Percentiles rank a stretch among this genome's conserved stretches.
These are phyloP conservation scores for Zaprionus ghesquierei DNA, from an alignment of 1,140 invertebrate genomes.

Conservation along the genomic window DNA sequence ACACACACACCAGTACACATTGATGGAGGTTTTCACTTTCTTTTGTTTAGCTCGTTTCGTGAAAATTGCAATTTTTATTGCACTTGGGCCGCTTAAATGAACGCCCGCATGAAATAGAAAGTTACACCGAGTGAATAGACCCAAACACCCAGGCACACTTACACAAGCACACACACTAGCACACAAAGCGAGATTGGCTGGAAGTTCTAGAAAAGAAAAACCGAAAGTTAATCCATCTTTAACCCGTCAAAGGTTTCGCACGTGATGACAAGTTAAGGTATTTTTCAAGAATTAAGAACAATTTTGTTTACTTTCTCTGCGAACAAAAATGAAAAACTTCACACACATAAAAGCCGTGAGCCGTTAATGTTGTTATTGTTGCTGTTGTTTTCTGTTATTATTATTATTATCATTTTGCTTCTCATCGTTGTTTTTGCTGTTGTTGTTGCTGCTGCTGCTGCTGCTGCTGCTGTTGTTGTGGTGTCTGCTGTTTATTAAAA, in stretches of 20 bases:
- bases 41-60: slow-evolving; percentile 53
- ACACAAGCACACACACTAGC: background rate
- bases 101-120: slow-evolving; percentile 75
- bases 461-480: slow-evolving; percentile 24
- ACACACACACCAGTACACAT: slow-evolving; percentile 8
- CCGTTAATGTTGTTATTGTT: slow-evolving; percentile 21
- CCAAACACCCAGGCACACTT: background rate
- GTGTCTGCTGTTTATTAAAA: slow-evolving; percentile 64
- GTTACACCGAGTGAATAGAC: slow-evolving; percentile 17
- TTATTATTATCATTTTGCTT: background rate
- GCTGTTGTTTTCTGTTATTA: too few relatives aligned
- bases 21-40: slow-evolving; percentile 66
- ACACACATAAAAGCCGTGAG: slow-evolving; percentile 42
- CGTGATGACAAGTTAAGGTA: slow-evolving; percentile 19
- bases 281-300: slow-evolving; percentile 56
- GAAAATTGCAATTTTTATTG: slow-evolving; percentile 75
- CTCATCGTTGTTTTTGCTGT: background rate
- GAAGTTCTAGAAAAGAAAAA: slow-evolving; percentile 60
- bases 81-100: slow-evolving; percentile 38
- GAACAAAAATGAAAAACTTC: slow-evolving; percentile 50
- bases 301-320: slow-evolving; percentile 63
- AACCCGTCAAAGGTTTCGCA: slow-evolving; percentile 38
- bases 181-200: background rate
- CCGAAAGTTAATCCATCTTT: slow-evolving; percentile 56
- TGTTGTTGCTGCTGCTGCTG: too few relatives aligned